Evolutionary conservation across 2,888 invertebrate species (phyloP).

Genomic region (Platycnemis pennipes): DNA sequence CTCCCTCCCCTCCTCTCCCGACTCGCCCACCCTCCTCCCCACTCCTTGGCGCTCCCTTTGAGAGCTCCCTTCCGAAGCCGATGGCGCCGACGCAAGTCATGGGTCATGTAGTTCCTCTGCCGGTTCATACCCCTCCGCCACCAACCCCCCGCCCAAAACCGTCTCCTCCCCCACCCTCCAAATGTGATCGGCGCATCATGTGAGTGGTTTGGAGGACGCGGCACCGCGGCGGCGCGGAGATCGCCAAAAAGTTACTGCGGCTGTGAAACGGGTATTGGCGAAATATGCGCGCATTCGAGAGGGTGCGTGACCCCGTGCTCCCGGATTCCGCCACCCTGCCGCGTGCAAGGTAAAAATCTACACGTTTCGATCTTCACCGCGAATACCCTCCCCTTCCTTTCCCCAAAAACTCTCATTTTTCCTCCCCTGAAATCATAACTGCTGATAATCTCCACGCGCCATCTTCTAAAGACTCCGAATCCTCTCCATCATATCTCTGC

Average conservation of each 20-base stretch:
- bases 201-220: background rate
- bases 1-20: background rate
- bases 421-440: background rate
- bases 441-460: background rate
- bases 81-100: slow-evolving; percentile 58
- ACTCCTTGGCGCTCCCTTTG: slow-evolving; percentile 16
- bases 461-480: background rate
- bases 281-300: background rate
- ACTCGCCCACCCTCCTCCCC: background rate
- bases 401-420: background rate
- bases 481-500: background rate
- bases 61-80: slow-evolving; percentile 47
- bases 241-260: background rate
- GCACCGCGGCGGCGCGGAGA: background rate
- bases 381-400: background rate
- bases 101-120: slow-evolving; percentile 39
- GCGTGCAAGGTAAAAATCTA: background rate
- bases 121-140: background rate
- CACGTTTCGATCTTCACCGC: background rate
- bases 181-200: background rate
- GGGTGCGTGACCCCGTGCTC: background rate
- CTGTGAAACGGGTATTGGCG: background rate
- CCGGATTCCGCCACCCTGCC: background rate
- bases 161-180: background rate
- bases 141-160: background rate